Evolutionary conservation across 2,888 invertebrate species (phyloP).

Genomic region (Drosophila mercatorum): DNA sequence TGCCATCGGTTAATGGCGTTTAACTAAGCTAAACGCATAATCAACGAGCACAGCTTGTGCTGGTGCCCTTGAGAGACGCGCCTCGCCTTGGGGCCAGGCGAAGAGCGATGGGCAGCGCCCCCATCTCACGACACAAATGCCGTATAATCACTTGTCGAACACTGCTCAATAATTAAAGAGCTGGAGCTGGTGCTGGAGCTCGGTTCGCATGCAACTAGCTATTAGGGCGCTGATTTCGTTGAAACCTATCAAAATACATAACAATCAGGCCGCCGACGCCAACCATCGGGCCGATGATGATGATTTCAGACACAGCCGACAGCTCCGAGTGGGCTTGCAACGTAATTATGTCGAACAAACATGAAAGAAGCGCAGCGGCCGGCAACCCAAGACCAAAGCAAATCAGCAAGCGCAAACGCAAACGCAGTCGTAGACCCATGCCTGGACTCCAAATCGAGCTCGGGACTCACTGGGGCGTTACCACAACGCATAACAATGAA

Average conservation of each 20-base stretch:
- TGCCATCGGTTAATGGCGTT: slow-evolving; percentile 47
- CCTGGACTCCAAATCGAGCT: background rate
- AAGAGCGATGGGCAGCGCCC: slow-evolving; percentile 44
- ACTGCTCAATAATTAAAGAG: slow-evolving; percentile 77
- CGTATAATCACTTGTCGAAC: slow-evolving; percentile 81
- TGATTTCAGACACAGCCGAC: slow-evolving; percentile 65
- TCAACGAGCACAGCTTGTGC: slow-evolving; percentile 37
- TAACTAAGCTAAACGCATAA: slow-evolving; percentile 61
- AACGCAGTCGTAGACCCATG: slow-evolving; percentile 17
- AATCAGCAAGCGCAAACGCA: slow-evolving; percentile 10
- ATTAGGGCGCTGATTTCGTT: slow-evolving; percentile 78
- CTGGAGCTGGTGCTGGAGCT: slow-evolving; percentile 29
- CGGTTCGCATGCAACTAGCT: slow-evolving; percentile 68
- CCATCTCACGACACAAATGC: slow-evolving; percentile 76
- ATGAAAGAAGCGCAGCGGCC: slow-evolving; percentile 68
- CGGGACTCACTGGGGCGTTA: slow-evolving; percentile 65
- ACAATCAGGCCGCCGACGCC: slow-evolving; percentile 58
- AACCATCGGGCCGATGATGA: slow-evolving; percentile 63
- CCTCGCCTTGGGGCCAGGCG: slow-evolving; percentile 24
- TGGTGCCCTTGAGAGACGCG: slow-evolving; percentile 62
- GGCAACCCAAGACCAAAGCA: slow-evolving; percentile 4
- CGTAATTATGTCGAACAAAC: slow-evolving; percentile 78
- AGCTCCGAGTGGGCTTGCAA: slow-evolving; percentile 50
- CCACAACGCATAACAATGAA: slow-evolving; percentile 78
- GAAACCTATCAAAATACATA: slow-evolving; percentile 80